These are phyloP conservation scores for Andinoacara biseriatus DNA, from an alignment of 2,113 vertebrate species.

Conservation along the genomic window DNA sequence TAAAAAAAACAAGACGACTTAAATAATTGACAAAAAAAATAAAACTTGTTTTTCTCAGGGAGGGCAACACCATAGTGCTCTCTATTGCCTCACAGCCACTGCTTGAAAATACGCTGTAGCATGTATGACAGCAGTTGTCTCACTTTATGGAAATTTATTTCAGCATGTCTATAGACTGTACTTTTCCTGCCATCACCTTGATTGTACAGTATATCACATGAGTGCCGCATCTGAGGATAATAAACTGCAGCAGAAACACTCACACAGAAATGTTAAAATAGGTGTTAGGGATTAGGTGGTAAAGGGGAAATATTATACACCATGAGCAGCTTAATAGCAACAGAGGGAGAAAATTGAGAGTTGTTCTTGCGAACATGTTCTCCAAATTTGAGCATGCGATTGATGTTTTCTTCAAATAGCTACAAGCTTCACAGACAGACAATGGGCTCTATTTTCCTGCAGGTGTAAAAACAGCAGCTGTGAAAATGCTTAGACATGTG, in stretches of 20 bases:
- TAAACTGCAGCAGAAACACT: not conserved
- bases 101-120: not conserved
- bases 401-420: not conserved
- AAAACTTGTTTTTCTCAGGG: conserved; percentile 1
- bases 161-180: not conserved
- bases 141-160: not conserved
- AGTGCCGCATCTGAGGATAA: not conserved
- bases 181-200: not conserved
- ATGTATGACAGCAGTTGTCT: not conserved
- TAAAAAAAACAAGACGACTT: not conserved
- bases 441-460: not conserved
- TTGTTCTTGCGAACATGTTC: not conserved
- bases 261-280: not conserved
- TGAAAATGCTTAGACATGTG: not conserved
- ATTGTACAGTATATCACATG: not conserved
- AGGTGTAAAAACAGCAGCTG: not conserved
- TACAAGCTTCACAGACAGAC: not conserved
- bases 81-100: not conserved
- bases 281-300: not conserved
- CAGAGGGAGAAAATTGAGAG: not conserved
- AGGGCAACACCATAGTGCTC: not conserved
- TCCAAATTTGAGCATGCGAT: not conserved
- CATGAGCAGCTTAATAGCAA: not conserved
- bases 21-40: not conserved
- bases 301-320: not conserved